Conservation (phyloP, 2,888 invertebrate species). For the Platycnemis pennipes region DNA sequence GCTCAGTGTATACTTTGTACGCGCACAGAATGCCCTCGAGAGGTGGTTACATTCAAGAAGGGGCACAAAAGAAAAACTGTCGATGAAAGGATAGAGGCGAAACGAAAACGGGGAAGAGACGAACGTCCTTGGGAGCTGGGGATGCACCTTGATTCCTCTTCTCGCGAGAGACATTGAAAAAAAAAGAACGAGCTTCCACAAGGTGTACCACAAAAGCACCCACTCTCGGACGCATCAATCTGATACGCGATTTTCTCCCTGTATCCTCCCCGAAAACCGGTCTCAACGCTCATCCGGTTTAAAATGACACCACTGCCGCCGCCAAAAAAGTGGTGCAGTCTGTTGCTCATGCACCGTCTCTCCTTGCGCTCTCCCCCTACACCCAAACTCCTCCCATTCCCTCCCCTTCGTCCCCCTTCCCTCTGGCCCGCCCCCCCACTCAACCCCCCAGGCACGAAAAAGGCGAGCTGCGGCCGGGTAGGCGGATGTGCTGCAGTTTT, state of each 20-base stretch:
- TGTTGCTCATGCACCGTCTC: slow-evolving; percentile 27
- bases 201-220: slow-evolving; percentile 17
- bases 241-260: slow-evolving; percentile 23
- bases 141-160: not conserved
- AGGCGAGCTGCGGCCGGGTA: not conserved
- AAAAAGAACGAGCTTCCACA: not conserved
- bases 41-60: no score
- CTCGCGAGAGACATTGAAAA: not conserved
- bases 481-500: not conserved
- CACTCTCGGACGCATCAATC: slow-evolving; percentile 23
- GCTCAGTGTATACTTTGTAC: no score
- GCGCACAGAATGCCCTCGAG: no score
- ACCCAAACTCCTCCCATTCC: no score
- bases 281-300: slow-evolving; percentile 29
- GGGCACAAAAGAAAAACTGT: not conserved
- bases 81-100: not conserved
- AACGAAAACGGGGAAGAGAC: not conserved
- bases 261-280: slow-evolving; percentile 13
- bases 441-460: not conserved
- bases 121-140: not conserved
- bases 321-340: slow-evolving; percentile 22
- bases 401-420: not conserved
- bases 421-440: not conserved
- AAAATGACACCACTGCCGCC: slow-evolving; percentile 23
- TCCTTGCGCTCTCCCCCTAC: no score